Conservation (phyloP, 2,797 vertebrate genomes). For the Danio albolineatus region DNA sequence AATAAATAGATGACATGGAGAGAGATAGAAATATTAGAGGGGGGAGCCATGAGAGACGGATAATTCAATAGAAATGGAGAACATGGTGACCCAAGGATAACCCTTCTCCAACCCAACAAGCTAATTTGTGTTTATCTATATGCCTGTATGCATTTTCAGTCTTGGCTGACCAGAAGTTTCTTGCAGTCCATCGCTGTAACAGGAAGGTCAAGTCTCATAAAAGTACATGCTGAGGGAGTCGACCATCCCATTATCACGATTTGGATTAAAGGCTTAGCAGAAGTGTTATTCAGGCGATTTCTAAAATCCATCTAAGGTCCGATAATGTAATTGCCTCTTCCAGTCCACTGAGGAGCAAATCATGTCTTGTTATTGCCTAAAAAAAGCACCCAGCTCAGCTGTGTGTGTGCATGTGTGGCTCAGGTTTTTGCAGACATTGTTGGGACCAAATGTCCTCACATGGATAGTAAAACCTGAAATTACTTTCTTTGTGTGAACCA, state of each 20-base stretch:
- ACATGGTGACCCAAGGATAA: slow-evolving; percentile 36
- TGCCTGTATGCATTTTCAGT: background rate
- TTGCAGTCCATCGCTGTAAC: background rate
- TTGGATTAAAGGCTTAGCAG: slow-evolving; percentile 47
- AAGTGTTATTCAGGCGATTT: slow-evolving; percentile 40
- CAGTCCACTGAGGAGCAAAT: slow-evolving; percentile 40
- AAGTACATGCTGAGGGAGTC: slow-evolving; percentile 29
- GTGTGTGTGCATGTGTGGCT: slow-evolving; percentile 18
- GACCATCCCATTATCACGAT: slow-evolving; percentile 35
- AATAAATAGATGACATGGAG: slow-evolving; percentile 43
- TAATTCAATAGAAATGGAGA: slow-evolving; percentile 33
- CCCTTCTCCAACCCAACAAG: slow-evolving; percentile 21
- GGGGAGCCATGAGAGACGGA: background rate
- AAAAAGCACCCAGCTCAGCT: slow-evolving; percentile 31
- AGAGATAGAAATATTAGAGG: slow-evolving; percentile 21
- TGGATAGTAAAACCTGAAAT: slow-evolving; percentile 22
- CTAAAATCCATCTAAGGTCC: slow-evolving; percentile 41
- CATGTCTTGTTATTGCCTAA: slow-evolving; percentile 38
- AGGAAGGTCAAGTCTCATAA: slow-evolving; percentile 40
- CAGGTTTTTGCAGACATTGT: background rate
- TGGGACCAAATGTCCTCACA: slow-evolving; percentile 11
- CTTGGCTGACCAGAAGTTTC: slow-evolving; percentile 20
- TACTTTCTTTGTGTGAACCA: background rate
- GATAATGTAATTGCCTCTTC: slow-evolving; percentile 51
- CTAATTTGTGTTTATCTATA: background rate